Percentiles rank a stretch among this genome's conserved stretches.
These are phyloP conservation scores for Drosophila quinaria DNA, from an alignment of 2,888 invertebrate species.

Conservation along the genomic window DNA sequence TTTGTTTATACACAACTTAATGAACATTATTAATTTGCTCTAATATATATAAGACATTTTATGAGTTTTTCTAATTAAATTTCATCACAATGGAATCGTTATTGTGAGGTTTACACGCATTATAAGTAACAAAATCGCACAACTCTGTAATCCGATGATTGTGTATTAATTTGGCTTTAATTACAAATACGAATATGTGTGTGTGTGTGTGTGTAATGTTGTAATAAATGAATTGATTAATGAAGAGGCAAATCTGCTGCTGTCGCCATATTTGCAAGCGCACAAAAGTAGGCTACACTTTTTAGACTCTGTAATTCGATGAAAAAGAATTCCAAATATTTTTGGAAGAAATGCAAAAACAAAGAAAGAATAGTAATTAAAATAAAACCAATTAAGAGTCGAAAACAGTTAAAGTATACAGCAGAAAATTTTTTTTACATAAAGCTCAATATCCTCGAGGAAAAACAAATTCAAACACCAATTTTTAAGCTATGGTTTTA, in stretches of 20 bases:
- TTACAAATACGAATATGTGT: conserved; percentile 28
- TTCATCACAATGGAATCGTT: neutral
- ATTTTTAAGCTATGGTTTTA: too few species aligned
- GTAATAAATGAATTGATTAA: conserved; percentile 68
- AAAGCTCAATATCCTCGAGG: too few species aligned
- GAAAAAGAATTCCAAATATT: too few species aligned
- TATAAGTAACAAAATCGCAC: conserved; percentile 15
- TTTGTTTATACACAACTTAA: conserved; percentile 14
- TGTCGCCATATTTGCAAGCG: neutral
- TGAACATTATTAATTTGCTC: conserved; percentile 11
- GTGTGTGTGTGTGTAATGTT: conserved; percentile 12
- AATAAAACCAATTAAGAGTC: too few species aligned
- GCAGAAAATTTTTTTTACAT: too few species aligned
- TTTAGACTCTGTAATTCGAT: neutral
- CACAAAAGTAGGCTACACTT: conserved; percentile 60
- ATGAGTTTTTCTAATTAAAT: conserved; percentile 12
- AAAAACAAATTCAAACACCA: too few species aligned
- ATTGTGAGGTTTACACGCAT: neutral
- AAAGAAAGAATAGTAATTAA: too few species aligned
- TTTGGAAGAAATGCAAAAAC: too few species aligned
- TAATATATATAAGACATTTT: conserved; percentile 11
- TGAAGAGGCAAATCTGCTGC: conserved; percentile 41
- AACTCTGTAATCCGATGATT: conserved; percentile 23
- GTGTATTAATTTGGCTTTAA: conserved; percentile 57
- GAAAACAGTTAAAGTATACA: too few species aligned